A percentile compares a stretch with the other conserved stretches of the same genome.
These are phyloP conservation scores for Cerastis rubricosa DNA, from an alignment of 2,888 invertebrate genomes.

Conservation along the genomic window DNA sequence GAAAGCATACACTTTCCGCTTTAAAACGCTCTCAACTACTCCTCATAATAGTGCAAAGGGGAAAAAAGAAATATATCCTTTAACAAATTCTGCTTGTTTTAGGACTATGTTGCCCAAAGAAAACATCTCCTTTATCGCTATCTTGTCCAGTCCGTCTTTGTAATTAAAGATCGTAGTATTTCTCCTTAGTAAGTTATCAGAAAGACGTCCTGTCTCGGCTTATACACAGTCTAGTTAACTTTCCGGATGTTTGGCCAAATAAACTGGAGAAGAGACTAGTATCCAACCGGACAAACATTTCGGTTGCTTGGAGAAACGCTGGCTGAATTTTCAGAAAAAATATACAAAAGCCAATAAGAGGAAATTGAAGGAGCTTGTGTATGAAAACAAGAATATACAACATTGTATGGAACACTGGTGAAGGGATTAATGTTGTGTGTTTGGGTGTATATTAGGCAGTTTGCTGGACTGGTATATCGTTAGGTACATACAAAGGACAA, in stretches of 20 bases:
- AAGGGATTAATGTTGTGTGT: not conserved
- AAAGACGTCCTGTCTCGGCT: slow-evolving; percentile 15
- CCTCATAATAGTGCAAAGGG: not conserved
- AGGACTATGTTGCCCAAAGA: slow-evolving; percentile 12
- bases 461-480: too few relatives aligned
- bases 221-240: slow-evolving; percentile 28
- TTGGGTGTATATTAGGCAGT: too few relatives aligned
- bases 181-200: slow-evolving; percentile 36
- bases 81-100: not conserved
- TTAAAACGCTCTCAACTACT: not conserved
- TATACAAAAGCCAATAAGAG: not conserved
- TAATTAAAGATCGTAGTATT: slow-evolving; percentile 54
- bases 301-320: not conserved
- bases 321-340: slow-evolving; percentile 23
- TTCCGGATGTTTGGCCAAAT: slow-evolving; percentile 40
- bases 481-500: too few relatives aligned
- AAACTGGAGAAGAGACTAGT: slow-evolving; percentile 14
- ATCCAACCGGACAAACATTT: slow-evolving; percentile 21
- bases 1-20: not conserved
- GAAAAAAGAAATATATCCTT: not conserved
- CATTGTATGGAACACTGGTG: slow-evolving; percentile 18
- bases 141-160: slow-evolving; percentile 9
- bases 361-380: slow-evolving; percentile 24
- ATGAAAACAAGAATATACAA: not conserved
- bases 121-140: slow-evolving; percentile 31